phyloP scores from a whole-genome alignment of 2,888 invertebrate genomes.

The Ferdinandea cuprea region DNA sequence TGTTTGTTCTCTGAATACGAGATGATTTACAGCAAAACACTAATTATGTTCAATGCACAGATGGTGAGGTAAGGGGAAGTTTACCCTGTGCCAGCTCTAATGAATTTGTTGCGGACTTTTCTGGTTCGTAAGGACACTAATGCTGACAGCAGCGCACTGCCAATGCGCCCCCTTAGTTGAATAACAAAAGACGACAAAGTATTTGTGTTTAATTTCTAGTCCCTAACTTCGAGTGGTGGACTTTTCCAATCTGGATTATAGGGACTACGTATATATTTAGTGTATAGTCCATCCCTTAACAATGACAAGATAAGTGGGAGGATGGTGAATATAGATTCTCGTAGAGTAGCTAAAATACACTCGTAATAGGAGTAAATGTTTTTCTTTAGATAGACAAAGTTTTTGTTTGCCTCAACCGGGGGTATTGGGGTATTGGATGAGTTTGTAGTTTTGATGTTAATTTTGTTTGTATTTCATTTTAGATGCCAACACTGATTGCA shows the following conservation, averaged over 20 bases:
- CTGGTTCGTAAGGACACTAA: constrained; percentile 14
- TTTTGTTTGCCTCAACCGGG: constrained; percentile 5
- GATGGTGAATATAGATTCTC: background rate
- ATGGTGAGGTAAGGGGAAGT: background rate
- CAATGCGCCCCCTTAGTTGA: constrained; percentile 11
- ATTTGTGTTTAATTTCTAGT: constrained; percentile 39
- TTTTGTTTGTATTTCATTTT: constrained; percentile 44
- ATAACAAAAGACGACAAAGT: constrained; percentile 25
- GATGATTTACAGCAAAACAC: constrained; percentile 26
- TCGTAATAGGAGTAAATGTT: constrained; percentile 15
- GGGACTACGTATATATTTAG: background rate
- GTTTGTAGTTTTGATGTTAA: constrained; percentile 11
- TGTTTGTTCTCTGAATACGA: constrained; percentile 21
- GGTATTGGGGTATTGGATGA: constrained; percentile 4
- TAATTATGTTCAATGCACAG: constrained; percentile 32
- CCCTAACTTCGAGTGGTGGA: constrained; percentile 5
- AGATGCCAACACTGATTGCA: constrained; percentile 26
- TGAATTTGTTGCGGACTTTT: constrained; percentile 7
- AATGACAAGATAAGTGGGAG: background rate
- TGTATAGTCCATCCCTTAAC: background rate
- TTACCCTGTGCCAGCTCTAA: background rate
- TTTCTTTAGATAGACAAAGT: constrained; percentile 27
- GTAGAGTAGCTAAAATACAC: background rate
- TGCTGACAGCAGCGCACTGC: too few species aligned
- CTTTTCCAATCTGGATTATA: constrained; percentile 1